Base-by-base conservation (phyloP, 64 coral and sea anemone species). In the Platygyra sinensis region DNA sequence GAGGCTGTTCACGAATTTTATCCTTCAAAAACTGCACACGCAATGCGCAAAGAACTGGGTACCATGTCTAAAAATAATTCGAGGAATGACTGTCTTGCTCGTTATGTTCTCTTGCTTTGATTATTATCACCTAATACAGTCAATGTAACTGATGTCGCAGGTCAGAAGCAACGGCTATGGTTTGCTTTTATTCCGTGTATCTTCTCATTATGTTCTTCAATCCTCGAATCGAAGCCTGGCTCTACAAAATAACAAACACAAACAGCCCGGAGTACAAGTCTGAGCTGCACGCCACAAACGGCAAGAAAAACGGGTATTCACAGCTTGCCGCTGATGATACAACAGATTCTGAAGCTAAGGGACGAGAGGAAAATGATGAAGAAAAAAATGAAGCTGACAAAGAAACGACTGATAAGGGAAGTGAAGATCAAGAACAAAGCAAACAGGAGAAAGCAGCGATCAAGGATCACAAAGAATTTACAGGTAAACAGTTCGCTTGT, bases 191-290 rank as follows among this genome's bases (percentile, higher is more conserved):
- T 50, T 99, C 94, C 0, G 60, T 99, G 2, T 99, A 99, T 71
- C 83, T 99, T 4, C 76, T 99, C 5, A 93, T 99, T 20, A 99
- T 99, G 97, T 99, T 89, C 73, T 99, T 99, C 82, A 99, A 99
- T 74, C 97, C 97, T 28, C 77, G 88, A 13, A 93, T 99, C 12
- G 97, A 99, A 57, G 88, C 79, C 20, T 99, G 86, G 54, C 77
- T 96, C 20, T 99, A 99, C 64, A 95, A 61, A 75, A 49, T 99
- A 29, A 99, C 97, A 4, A 99, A 99, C 32, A 98, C 96, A 73
- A 94, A 24, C 2, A 91, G 87, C 18, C 93, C 90, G 0, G 90
- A 93, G 25, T 93, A 91, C 51, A 91, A 92, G 72, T 94, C 96
- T 16, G 96, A 98, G 6, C 92, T 94, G 67, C 97, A 98, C n/a